A percentile compares a stretch with the other conserved stretches of the same genome.
phyloP scores from a whole-genome alignment of 2,797 vertebrate genomes.

The Dermochelys coriacea region DNA sequence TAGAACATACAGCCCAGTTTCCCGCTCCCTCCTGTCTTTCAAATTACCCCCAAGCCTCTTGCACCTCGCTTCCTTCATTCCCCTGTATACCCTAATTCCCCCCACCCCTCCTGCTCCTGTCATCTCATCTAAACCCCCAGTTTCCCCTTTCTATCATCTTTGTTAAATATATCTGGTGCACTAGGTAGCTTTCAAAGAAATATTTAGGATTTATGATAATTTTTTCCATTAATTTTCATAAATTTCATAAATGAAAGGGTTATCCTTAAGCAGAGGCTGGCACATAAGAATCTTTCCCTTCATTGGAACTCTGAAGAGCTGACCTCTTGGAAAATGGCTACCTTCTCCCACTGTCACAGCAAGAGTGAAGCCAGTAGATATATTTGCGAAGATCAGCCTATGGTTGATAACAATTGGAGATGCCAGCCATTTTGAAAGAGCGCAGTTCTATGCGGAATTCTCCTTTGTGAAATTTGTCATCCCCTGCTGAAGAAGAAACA shows the following conservation, averaged over 20 bases:
- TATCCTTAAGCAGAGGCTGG: not conserved
- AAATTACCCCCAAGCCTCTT: not conserved
- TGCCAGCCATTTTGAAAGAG: not conserved
- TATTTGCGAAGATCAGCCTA: not conserved
- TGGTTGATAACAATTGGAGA: not conserved
- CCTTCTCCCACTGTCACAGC: not conserved
- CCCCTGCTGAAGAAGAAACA: not conserved
- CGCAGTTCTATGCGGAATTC: not conserved
- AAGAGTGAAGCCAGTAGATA: not conserved
- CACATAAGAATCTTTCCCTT: not conserved
- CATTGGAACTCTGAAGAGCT: not conserved
- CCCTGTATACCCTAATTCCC: not conserved
- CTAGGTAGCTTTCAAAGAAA: not conserved
- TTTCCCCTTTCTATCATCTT: not conserved
- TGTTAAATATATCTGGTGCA: not conserved
- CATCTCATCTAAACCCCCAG: not conserved
- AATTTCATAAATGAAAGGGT: not conserved
- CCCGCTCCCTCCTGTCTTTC: not conserved
- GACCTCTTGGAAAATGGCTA: fast-evolving
- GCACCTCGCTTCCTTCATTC: not conserved
- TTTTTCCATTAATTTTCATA: not conserved
- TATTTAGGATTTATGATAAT: not conserved
- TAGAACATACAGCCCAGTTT: not conserved
- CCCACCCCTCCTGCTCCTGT: too few relatives aligned
- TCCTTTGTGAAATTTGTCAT: not conserved